Percentiles rank a stretch among this genome's conserved stretches.
phyloP scores from a whole-genome alignment of 2,888 invertebrate species.

The Tolmerus cingulatus region DNA sequence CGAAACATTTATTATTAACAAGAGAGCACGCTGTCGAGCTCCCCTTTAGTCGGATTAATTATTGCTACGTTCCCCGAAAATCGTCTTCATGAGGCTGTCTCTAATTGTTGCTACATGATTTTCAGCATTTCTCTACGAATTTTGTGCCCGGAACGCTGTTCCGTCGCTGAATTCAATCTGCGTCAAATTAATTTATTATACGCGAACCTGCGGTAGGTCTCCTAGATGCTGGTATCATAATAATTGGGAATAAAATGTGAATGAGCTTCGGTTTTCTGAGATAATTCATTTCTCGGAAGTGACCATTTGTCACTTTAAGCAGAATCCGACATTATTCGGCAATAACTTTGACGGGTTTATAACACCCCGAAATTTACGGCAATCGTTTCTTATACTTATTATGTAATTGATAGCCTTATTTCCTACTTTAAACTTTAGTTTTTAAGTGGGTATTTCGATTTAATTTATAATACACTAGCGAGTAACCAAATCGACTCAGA shows the following conservation, averaged over 20 bases:
- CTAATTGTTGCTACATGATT: not conserved
- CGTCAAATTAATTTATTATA: not conserved
- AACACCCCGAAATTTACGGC: not conserved
- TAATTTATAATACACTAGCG: no score
- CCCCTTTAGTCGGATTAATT: not conserved
- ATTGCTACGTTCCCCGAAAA: not conserved
- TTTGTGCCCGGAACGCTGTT: not conserved
- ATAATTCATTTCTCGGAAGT: not conserved
- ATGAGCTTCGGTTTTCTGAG: not conserved
- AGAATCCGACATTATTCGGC: not conserved
- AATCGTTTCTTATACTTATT: not conserved
- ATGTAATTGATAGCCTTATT: not conserved
- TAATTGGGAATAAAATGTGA: not conserved
- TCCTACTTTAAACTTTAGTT: no score
- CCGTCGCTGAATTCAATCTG: not conserved
- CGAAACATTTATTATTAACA: not conserved
- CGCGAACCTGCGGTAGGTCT: not conserved
- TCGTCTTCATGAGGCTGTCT: not conserved
- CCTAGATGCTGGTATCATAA: not conserved
- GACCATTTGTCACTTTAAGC: not conserved
- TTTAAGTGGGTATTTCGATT: no score
- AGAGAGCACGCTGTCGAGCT: not conserved
- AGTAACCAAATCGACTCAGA: no score
- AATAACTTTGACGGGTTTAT: not conserved
- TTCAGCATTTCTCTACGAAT: not conserved